A percentile compares a stretch with the other conserved stretches of the same genome.
These are phyloP conservation scores for Drosophila sproati DNA, from an alignment of 1,140 invertebrate species.

Conservation along the genomic window DNA sequence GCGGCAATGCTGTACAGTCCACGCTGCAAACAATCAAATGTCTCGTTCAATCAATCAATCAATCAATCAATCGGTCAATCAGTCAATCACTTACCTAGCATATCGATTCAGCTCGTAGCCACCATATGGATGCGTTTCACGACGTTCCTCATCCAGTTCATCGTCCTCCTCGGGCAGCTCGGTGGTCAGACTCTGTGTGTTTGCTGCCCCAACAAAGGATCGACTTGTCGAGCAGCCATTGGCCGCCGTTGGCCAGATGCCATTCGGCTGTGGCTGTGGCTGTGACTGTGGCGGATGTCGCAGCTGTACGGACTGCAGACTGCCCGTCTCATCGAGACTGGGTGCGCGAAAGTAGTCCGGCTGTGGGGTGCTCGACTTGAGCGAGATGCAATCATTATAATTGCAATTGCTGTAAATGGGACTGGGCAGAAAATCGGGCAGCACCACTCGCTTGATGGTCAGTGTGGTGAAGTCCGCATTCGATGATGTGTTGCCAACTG, in stretches of 20 bases:
- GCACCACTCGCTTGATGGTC: slow-evolving; percentile 78
- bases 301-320: slow-evolving; percentile 71
- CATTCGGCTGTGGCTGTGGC: not conserved
- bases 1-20: slow-evolving; percentile 77
- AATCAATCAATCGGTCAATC: no score
- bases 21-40: slow-evolving; percentile 44
- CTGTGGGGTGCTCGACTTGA: slow-evolving; percentile 78
- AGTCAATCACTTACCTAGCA: slow-evolving; percentile 63
- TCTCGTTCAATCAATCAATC: not conserved
- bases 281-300: slow-evolving; percentile 41
- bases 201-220: slow-evolving; percentile 52
- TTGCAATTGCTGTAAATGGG: slow-evolving; percentile 82
- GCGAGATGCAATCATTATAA: slow-evolving; percentile 74
- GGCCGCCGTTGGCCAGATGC: slow-evolving; percentile 17
- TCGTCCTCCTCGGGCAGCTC: slow-evolving; percentile 78
- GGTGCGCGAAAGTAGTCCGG: slow-evolving; percentile 75
- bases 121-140: slow-evolving; percentile 47
- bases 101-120: slow-evolving; percentile 82
- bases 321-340: slow-evolving; percentile 64
- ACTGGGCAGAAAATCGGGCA: slow-evolving; percentile 81
- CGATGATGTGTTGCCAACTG: not conserved
- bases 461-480: slow-evolving; percentile 75
- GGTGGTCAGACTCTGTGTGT: slow-evolving; percentile 83
- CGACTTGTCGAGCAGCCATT: slow-evolving; percentile 39
- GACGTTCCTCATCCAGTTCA: slow-evolving; percentile 29